Conservation (phyloP, 2,113 vertebrate species). For the Passer montanus region DNA sequence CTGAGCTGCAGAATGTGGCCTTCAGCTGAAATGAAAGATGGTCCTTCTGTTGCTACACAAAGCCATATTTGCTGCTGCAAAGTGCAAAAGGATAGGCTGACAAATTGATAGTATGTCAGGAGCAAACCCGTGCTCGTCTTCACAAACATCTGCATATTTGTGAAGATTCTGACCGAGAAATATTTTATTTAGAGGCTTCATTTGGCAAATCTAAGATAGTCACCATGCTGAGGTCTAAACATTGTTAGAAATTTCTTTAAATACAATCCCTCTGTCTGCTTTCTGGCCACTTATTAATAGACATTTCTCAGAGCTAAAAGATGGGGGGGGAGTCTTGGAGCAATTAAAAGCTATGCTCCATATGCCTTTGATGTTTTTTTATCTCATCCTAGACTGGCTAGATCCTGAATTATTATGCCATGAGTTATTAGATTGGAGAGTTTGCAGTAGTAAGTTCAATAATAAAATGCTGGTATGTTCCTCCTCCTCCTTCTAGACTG, state of each 20-base stretch:
- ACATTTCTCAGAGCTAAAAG: background rate
- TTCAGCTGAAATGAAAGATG: conserved; percentile 62
- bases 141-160: conserved; percentile 64
- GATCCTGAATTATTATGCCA: conserved; percentile 43
- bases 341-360: conserved; percentile 59
- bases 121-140: conserved; percentile 16
- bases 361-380: conserved; percentile 55
- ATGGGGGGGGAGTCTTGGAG: conserved; percentile 22
- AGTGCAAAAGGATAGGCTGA: conserved; percentile 65
- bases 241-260: conserved; percentile 32
- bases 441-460: background rate
- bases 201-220: conserved; percentile 30
- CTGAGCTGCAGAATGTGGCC: conserved; percentile 67
- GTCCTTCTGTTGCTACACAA: conserved; percentile 67
- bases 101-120: conserved; percentile 57
- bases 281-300: conserved; percentile 59
- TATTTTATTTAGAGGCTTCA: conserved; percentile 21
- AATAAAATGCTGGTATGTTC: background rate
- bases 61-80: conserved; percentile 67
- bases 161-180: conserved; percentile 31
- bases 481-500: background rate
- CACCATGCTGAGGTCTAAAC: conserved; percentile 11
- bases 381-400: conserved; percentile 39
- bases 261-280: background rate
- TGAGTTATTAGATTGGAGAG: conserved; percentile 41